Base-by-base conservation (phyloP, 2,888 invertebrate genomes). In the Drosophila kambysellisi region DNA sequence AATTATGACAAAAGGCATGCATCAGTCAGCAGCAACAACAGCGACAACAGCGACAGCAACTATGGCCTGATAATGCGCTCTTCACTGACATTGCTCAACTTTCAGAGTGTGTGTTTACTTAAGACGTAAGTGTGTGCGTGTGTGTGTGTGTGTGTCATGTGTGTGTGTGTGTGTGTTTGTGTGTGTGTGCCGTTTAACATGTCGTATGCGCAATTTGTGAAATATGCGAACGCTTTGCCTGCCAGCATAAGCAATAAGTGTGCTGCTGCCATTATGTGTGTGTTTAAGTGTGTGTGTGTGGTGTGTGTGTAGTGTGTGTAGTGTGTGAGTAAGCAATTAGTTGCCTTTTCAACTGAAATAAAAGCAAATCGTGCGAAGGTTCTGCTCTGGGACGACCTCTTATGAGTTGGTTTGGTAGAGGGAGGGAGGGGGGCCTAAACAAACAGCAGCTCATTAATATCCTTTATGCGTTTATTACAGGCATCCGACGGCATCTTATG, bases 121-220 rank as follows among this genome's bases (percentile, higher is more conserved):
- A 60, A 62, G 35, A 29, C 25, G 15, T 51, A 9, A 56, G 43
- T n/a, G 33, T 33, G 43, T 29, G 25, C 52, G 35, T 59, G 41
- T 53, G 41, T 15, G 12, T 39, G 35, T 59, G 41, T 53, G 41
- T 15, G 12, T 39, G 41, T 58, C 25, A 54, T 15, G 12, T 39
- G 25, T 59, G 30, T 37, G 74, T 77, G 75, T 83, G 72, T 70
- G 35, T 15, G 35, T n/a, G n/a, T n/a, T n/a, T 12, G 1, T 12
- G 37, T 33, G 33, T 37, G 37, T 37, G 68, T 65, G 83, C 75
- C 84, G 82, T 79, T 87, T 79, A 83, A 79, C 87, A 84, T 88
- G 88, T 83, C 87, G 88, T 87, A 87, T 87, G 84, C 82, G 88
- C 84, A 87, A 88, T 88, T 88, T 88, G 83, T 88, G 88, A 87